Base-by-base conservation (phyloP, 1,140 invertebrate genomes). In the Magallana gigas region DNA sequence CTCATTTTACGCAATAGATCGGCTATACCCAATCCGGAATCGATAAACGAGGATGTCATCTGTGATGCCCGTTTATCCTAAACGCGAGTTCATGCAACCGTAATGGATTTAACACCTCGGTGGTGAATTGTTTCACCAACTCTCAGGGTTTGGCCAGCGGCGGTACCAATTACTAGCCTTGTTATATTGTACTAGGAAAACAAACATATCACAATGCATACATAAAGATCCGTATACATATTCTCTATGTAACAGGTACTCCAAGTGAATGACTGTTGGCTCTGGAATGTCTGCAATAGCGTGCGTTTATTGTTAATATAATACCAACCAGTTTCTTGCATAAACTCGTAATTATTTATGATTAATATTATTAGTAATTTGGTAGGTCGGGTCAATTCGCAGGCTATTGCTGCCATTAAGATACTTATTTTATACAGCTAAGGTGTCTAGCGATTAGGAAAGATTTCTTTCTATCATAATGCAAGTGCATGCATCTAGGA, bases 1-100 rank as follows among this genome's bases (percentile, higher is more conserved):
- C 68, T 76, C 68, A 76, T 76, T 76, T 76, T 76, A 23, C 68
- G 68, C 68, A 76, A 48, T 76, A 9, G 68, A 76, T 76, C 68
- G 68, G 18, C 14, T 12, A 3, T 76, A 76, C 18, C 8, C 12
- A 23, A 76, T 29, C 18, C 68, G 11, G 68, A 76, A 76, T 76
- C 68, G 36, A 76, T 76, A 76, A 18, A 9, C 5, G 36, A 29
- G 68, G 68, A 76, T 76, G 68, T 18, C 23, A 76, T 76, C 12
- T 76, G 68, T 29, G 23, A 76, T 29, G 68, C 68, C 68, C 23
- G 36, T 76, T 76, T 29, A 76, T 76, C 23, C 68, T 29, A 29
- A 29, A 76, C 68, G 23, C 36, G 23, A 76, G 36, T 29, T 76
- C 68, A 76, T 29, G 68, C 23, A 29, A 76, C 23, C 9, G 23